A percentile compares a stretch with the other conserved stretches of the same genome.
Conservation (phyloP, 2,888 invertebrate species). For the Torymus aiolomorphi region DNA sequence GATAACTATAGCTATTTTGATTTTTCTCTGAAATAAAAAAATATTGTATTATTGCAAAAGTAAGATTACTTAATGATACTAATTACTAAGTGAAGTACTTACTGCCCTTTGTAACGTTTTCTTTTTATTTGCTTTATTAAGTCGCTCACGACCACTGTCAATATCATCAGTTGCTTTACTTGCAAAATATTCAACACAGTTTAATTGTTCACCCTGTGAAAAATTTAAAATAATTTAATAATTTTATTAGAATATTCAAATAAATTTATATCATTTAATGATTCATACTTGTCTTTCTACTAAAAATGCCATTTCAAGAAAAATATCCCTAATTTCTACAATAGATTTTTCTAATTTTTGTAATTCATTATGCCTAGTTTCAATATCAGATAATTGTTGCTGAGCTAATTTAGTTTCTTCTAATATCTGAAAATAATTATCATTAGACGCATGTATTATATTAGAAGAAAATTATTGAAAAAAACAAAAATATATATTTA, state of each 20-base stretch:
- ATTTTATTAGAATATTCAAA: slow-evolving; percentile 1
- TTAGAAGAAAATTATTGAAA: slow-evolving; percentile 20
- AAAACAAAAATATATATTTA: slow-evolving; percentile 65
- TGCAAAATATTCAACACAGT: slow-evolving; percentile 83
- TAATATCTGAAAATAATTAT: slow-evolving; percentile 79
- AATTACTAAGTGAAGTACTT: slow-evolving; percentile 48
- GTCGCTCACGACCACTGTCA: slow-evolving; percentile 78
- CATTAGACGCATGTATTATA: neutral
- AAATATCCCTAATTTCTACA: slow-evolving; percentile 87
- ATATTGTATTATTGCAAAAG: slow-evolving; percentile 1
- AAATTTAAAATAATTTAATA: slow-evolving; percentile 26
- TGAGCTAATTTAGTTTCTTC: slow-evolving; percentile 88
- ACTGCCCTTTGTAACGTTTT: slow-evolving; percentile 78
- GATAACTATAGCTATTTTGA: slow-evolving; percentile 70
- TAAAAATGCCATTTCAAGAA: slow-evolving; percentile 88
- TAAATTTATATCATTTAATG: slow-evolving; percentile 24
- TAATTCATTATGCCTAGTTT: slow-evolving; percentile 89
- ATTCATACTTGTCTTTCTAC: slow-evolving; percentile 83
- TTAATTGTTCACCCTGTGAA: slow-evolving; percentile 80
- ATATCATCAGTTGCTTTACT: slow-evolving; percentile 80
- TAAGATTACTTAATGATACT: slow-evolving; percentile 19
- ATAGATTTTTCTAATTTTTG: slow-evolving; percentile 88
- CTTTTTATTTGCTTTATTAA: slow-evolving; percentile 77
- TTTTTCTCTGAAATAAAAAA: slow-evolving; percentile 75
- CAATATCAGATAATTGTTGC: slow-evolving; percentile 85